Evolutionary conservation across 1,140 invertebrate species (phyloP).

Genomic region (Bombus affinis): DNA sequence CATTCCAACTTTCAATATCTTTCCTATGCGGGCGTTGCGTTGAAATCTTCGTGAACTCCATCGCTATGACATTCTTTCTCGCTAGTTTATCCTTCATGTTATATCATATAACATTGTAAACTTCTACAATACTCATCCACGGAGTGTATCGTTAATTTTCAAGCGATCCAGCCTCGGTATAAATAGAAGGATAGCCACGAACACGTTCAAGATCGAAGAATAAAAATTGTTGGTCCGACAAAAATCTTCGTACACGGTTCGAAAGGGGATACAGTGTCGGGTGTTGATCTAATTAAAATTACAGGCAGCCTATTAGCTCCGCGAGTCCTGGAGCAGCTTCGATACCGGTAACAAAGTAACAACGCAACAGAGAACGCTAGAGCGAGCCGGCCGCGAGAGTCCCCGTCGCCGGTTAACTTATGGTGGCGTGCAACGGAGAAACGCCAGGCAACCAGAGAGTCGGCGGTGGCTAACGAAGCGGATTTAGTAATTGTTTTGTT

Average conservation of each 20-base stretch:
- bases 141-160: background rate
- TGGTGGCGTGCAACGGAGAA: constrained; percentile 57
- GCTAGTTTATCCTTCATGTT: background rate
- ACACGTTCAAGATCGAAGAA: no score
- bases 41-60: background rate
- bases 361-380: background rate
- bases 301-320: constrained; percentile 55
- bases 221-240: background rate
- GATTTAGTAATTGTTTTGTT: constrained; percentile 70
- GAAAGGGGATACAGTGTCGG: constrained; percentile 56
- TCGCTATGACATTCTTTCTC: no score
- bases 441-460: constrained; percentile 25
- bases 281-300: constrained; percentile 70
- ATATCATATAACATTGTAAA: background rate
- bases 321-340: constrained; percentile 37
- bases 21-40: background rate
- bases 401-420: constrained; percentile 49
- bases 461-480: constrained; percentile 57
- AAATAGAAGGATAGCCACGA: constrained; percentile 13
- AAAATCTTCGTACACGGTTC: constrained; percentile 38
- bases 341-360: constrained; percentile 53
- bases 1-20: no score
- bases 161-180: background rate
- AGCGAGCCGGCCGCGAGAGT: constrained; percentile 19
- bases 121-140: background rate